Conservation (phyloP, 2,113 vertebrate genomes). For the Pterophyllum scalare region DNA sequence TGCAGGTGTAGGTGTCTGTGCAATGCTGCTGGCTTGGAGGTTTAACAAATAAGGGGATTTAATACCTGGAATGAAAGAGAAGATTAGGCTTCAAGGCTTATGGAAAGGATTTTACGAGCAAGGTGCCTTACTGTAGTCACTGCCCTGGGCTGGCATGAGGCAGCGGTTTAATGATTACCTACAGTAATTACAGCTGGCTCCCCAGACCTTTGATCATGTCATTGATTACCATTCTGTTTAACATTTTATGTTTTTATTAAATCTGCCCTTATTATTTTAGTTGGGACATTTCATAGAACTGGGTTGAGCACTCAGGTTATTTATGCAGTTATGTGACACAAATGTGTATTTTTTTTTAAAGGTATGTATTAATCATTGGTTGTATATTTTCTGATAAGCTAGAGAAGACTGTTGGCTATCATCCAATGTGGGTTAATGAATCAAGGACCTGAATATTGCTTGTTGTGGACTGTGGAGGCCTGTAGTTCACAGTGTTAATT, state of each 20-base stretch:
- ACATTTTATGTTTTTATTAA: conserved; percentile 17
- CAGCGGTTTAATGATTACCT: conserved; percentile 60
- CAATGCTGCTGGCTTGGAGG: conserved; percentile 72
- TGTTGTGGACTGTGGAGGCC: neutral
- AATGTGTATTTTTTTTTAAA: conserved; percentile 7
- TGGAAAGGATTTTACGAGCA: conserved; percentile 12
- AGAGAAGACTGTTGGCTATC: conserved; percentile 10
- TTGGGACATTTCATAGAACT: neutral
- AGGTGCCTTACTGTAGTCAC: conserved; percentile 55
- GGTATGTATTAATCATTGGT: neutral
- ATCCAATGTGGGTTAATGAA: neutral
- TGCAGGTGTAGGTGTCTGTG: conserved; percentile 62
- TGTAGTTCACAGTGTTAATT: neutral
- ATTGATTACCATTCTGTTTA: conserved; percentile 5
- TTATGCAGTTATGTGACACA: conserved; percentile 5
- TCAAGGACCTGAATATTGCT: neutral
- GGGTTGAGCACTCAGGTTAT: conserved; percentile 37
- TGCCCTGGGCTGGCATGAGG: neutral
- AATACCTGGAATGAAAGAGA: conserved; percentile 25
- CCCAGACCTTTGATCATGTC: conserved; percentile 51
- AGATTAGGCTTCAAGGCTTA: conserved; percentile 36
- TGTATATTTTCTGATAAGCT: conserved; percentile 37
- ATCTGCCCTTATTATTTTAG: neutral
- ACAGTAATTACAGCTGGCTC: conserved; percentile 26
- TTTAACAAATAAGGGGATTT: conserved; percentile 60